Evolutionary conservation across 2,797 vertebrate species (phyloP).

Genomic region (Gymnopithys bicolor): DNA sequence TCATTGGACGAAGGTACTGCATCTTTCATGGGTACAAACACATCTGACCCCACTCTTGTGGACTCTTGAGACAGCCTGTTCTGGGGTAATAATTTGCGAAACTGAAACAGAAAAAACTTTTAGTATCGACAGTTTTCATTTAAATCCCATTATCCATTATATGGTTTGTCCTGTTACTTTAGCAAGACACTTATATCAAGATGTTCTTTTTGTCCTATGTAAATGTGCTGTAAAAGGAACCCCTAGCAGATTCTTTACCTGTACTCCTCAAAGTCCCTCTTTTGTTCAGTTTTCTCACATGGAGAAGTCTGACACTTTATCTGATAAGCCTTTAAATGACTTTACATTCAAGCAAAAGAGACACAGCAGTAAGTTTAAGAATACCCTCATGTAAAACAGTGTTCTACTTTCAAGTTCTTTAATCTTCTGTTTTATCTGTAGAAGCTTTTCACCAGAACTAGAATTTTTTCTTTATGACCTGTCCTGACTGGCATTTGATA

Average conservation of each 20-base stretch:
- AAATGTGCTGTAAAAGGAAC: conserved; percentile 27
- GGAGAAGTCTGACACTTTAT: conserved; percentile 56
- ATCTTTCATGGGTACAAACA: conserved; percentile 42
- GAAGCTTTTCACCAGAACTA: conserved; percentile 36
- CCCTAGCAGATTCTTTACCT: conserved; percentile 23
- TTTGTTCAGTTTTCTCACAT: conserved; percentile 39
- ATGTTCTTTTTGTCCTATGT: conserved; percentile 19
- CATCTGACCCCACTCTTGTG: neutral
- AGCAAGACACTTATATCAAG: neutral
- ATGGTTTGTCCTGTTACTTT: neutral
- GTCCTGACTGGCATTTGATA: conserved; percentile 45
- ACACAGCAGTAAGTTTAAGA: conserved; percentile 54
- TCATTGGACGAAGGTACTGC: conserved; percentile 97
- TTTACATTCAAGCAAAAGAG: conserved; percentile 44
- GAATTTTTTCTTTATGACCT: conserved; percentile 42
- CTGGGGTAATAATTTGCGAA: neutral
- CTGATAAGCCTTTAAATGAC: conserved; percentile 58
- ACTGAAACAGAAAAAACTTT: neutral
- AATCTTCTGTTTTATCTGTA: conserved; percentile 35
- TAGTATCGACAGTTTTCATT: neutral
- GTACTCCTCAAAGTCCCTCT: conserved; percentile 23
- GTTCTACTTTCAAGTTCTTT: conserved; percentile 58
- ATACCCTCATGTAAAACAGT: conserved; percentile 47
- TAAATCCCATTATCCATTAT: neutral
- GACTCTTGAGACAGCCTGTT: neutral